Percentiles rank a stretch among this genome's conserved stretches.
These are phyloP conservation scores for Craniophora ligustri DNA, from an alignment of 2,888 invertebrate genomes.

Conservation along the genomic window DNA sequence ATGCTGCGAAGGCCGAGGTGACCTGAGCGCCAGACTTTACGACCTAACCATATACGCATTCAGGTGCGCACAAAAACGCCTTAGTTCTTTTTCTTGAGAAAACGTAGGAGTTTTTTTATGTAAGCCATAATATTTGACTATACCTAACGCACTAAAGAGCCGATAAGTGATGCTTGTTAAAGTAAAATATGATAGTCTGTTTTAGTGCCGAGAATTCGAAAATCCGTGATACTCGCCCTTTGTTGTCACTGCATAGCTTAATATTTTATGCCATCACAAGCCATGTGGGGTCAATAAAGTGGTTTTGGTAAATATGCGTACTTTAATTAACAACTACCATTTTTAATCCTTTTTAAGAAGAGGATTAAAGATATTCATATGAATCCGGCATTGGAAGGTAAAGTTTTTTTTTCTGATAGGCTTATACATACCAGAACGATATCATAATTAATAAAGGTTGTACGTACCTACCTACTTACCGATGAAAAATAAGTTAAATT, in stretches of 20 bases:
- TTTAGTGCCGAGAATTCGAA: conserved; percentile 26
- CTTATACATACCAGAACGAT: too few species aligned
- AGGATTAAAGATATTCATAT: conserved; percentile 16
- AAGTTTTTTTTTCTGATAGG: background rate
- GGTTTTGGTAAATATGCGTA: conserved; percentile 39
- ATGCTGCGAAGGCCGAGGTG: conserved; percentile 45
- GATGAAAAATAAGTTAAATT: too few species aligned
- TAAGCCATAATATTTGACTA: conserved; percentile 32
- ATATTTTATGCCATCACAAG: conserved; percentile 35
- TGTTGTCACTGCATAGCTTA: conserved; percentile 32
- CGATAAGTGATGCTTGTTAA: conserved; percentile 43
- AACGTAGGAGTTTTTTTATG: conserved; percentile 40
- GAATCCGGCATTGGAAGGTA: conserved; percentile 1
- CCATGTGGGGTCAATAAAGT: conserved; percentile 31
- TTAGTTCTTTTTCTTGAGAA: conserved; percentile 39
- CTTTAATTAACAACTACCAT: conserved; percentile 34
- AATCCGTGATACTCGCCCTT: conserved; percentile 37
- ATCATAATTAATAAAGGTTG: too few species aligned
- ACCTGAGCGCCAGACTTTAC: conserved; percentile 37
- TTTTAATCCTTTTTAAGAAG: conserved; percentile 25
- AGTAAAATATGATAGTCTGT: conserved; percentile 16
- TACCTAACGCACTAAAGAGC: conserved; percentile 11
- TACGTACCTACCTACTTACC: too few species aligned
- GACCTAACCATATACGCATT: conserved; percentile 43
- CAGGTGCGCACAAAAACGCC: conserved; percentile 33